Percentiles rank a stretch among this genome's conserved stretches.
These are phyloP conservation scores for Drosophila niveifrons DNA, from an alignment of 2,888 invertebrate species.

Conservation along the genomic window DNA sequence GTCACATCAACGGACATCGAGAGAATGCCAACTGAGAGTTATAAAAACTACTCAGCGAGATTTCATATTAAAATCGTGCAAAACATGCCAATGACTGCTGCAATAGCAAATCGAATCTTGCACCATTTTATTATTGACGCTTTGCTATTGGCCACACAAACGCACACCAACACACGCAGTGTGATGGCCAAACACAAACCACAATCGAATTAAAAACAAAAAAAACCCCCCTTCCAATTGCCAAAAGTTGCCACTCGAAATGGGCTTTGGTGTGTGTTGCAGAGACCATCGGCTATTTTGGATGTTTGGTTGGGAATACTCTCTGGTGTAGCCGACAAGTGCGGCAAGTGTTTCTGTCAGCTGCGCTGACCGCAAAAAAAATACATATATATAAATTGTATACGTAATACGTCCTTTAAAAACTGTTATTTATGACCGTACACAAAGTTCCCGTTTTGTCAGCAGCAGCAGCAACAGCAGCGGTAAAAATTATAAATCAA, in stretches of 20 bases:
- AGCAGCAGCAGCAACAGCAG: conserved; percentile 1
- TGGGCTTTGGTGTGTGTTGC: conserved; percentile 14
- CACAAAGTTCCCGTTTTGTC: conserved; percentile 11
- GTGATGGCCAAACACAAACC: conserved; percentile 43
- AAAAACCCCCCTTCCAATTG: conserved; percentile 30
- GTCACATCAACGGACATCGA: conserved; percentile 34
- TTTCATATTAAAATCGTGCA: conserved; percentile 69
- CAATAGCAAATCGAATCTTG: conserved; percentile 25
- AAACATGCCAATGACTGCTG: conserved; percentile 44
- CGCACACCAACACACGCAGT: conserved; percentile 21
- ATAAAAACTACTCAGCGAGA: conserved; percentile 35
- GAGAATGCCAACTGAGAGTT: conserved; percentile 19
- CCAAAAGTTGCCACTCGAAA: conserved; percentile 34
- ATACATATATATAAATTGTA: conserved; percentile 5
- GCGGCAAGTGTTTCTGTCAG: conserved; percentile 56
- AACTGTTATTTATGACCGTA: conserved; percentile 38
- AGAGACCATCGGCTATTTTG: not conserved
- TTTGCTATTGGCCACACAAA: conserved; percentile 25
- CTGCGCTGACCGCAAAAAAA: conserved; percentile 41
- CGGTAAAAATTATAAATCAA: conserved; percentile 62
- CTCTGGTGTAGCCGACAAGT: conserved; percentile 45
- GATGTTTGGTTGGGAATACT: not conserved
- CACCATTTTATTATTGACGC: conserved; percentile 42
- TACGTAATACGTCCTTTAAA: conserved; percentile 27
- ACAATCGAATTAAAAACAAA: conserved; percentile 51